Evolutionary conservation across 2,797 vertebrate species (phyloP).

Genomic region (Apodemus agrarius): DNA sequence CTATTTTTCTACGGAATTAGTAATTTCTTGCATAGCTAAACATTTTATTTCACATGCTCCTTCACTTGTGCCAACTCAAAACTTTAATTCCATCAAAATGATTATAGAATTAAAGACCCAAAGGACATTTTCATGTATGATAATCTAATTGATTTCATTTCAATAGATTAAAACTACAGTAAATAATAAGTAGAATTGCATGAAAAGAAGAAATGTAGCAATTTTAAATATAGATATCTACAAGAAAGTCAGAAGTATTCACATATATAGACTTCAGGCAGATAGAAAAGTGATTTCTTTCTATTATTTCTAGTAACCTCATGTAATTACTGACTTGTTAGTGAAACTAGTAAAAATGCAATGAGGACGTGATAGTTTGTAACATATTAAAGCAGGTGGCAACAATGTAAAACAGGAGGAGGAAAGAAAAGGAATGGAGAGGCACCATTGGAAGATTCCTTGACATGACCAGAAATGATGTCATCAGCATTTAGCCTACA

Average conservation of each 20-base stretch:
- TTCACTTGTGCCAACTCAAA: neutral
- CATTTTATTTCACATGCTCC: neutral
- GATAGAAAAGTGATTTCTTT: neutral
- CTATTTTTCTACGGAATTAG: neutral
- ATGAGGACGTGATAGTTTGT: neutral
- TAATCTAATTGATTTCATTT: neutral
- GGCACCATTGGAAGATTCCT: neutral
- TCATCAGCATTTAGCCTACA: neutral
- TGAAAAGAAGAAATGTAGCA: neutral
- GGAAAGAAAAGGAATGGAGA: neutral
- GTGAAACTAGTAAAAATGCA: neutral
- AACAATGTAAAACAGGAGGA: neutral
- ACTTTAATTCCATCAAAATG: neutral
- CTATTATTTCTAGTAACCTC: neutral
- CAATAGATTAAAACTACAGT: neutral
- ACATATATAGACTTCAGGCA: neutral
- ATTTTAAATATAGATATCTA: neutral
- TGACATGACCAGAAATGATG: neutral
- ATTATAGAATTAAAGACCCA: neutral
- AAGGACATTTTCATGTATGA: neutral
- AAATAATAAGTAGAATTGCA: neutral
- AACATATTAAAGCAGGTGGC: neutral
- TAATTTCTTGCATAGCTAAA: neutral
- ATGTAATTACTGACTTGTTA: neutral
- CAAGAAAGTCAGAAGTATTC: neutral